These are phyloP conservation scores for Pherbina coryleti DNA, from an alignment of 2,888 invertebrate species.

Conservation along the genomic window DNA sequence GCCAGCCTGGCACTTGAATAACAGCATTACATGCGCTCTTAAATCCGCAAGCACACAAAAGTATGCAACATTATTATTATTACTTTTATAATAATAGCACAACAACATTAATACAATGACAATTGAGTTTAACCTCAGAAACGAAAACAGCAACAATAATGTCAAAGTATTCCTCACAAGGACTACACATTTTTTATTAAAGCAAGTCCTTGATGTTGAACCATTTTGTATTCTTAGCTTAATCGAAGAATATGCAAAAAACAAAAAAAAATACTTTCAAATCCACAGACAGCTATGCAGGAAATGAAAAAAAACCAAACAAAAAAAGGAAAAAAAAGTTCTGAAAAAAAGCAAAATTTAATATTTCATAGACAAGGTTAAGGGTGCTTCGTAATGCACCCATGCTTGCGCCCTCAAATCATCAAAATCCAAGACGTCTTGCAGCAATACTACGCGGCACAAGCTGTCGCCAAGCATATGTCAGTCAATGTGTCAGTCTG, in stretches of 20 bases:
- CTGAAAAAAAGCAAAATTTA: neutral
- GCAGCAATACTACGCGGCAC: neutral
- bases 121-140: constrained; percentile 10
- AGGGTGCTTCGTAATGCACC: neutral
- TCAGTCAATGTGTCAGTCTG: neutral
- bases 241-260: neutral
- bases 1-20: neutral
- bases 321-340: neutral
- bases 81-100: neutral
- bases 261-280: neutral
- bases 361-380: neutral
- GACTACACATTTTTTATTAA: constrained; percentile 19
- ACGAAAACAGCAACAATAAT: neutral
- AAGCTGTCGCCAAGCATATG: constrained; percentile 5
- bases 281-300: constrained; percentile 9
- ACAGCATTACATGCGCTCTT: constrained; percentile 27
- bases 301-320: neutral
- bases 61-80: constrained; percentile 29
- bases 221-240: neutral
- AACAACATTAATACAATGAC: constrained; percentile 12
- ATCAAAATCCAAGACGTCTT: too few relatives aligned
- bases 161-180: constrained; percentile 10
- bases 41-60: constrained; percentile 7
- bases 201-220: constrained; percentile 15
- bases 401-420: neutral